Base-by-base conservation (phyloP, 2,888 invertebrate genomes). In the Melinaea menophilus region DNA sequence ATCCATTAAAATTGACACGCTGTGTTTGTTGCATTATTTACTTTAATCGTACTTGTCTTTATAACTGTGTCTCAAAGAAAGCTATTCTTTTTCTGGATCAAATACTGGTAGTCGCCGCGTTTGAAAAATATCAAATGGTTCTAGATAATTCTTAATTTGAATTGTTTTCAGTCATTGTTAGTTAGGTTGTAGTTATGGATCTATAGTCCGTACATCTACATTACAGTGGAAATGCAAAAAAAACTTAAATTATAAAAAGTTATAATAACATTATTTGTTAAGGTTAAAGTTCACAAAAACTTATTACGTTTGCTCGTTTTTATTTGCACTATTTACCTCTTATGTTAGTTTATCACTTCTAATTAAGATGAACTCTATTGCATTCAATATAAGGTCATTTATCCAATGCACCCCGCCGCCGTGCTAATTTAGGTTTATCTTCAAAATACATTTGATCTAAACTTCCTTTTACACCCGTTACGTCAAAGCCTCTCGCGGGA, bases 401-500 rank as follows among this genome's bases (percentile, higher is more conserved):
- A 51, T 51, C 3, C 0, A 31, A 3, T 51, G 51, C 5, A 31
- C 11, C 31, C 5, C 31, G 7, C 51, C 9, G 22, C 7, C 5
- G 31, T 51, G 51, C 51, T 51, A 51, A 51, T 51, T 51, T 51
- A 51, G 51, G 51, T 51, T 51, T 51, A 51, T 51, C 51, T 51
- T 51, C 51, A 31, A 51, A 51, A 51, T 51, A 51, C 51, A 51
- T 51, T 51, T 22, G 51, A 51, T 51, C 31, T 51, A 51, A 51
- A 51, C 31, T 51, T 31, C 51, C 31, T 51, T 51, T 22, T 51
- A 51, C n/a, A 51, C 31, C 51, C 9, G 51, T 31, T 51, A 51
- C 9, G 51, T 31, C 31, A 51, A 51, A 51, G 31, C 31, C 51
- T 9, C 51, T 51, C n/a, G 51, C 51, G 7, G 51, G 31, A 51